Base-by-base conservation (phyloP, 2,113 vertebrate species). In the Oxygymnocypris stewartii region DNA sequence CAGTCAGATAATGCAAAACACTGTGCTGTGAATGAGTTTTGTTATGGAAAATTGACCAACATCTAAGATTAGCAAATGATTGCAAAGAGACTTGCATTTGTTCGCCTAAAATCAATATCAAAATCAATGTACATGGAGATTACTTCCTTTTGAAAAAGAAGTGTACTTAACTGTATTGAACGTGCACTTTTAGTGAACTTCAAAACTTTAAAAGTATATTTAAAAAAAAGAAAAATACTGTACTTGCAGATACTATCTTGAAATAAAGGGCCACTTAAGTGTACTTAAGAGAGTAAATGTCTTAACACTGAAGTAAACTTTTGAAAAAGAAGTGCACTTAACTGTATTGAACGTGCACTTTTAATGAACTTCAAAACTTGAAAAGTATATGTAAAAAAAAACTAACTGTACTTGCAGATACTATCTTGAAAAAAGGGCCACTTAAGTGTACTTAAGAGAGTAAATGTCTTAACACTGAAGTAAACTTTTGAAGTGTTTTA, bases 81-180 rank as follows among this genome's bases (percentile, higher is more conserved):
- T 42, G 71, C 37, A 74, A 42, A 42, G 20, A 74, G 42, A 74
- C 57, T 61, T 61, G 35, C 37, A 42, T 6, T 42, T 74, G 71
- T 42, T 74, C 42, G 71, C 37, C n/a, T 40, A 74, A 74, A 73
- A 74, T 74, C 71, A 74, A 74, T 74, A 74, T 74, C 20, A 74
- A 42, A 74, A 42, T 74, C 71, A 74, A 74, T 74, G 37, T 12
- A 42, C 20, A 4, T 42, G 71, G 69, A n/a, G 71, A n/a, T 61
- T 42, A 11, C 42, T 74, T 11, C 37, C 71, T n/a, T 42, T 37
- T 13, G 37, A 74, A 74, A 74, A 74, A 74, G 2, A n/a, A 23
- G 31, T 71, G 31, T 7, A 37, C 37, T 74, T 74, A 13, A 42
- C 40, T 74, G 40, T 4, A 42, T 73, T n/a, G 37, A n/a, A 23